phyloP scores from a whole-genome alignment of 2,888 invertebrate genomes.

The Agrotis ipsilon region DNA sequence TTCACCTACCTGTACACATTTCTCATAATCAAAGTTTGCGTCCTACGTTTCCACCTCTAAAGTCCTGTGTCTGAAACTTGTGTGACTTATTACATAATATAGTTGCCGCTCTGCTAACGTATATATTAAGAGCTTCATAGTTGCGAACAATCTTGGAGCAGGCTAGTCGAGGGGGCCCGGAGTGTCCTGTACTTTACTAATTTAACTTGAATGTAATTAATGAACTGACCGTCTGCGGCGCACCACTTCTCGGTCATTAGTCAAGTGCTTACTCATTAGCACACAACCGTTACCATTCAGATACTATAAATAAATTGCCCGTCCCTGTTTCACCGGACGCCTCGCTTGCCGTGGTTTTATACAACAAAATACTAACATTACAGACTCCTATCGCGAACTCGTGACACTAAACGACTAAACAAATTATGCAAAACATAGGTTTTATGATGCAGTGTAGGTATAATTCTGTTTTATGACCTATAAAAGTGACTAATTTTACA shows the following conservation, averaged over 20 bases:
- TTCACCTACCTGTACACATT: not conserved
- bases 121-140: constrained; percentile 43
- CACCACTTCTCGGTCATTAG: constrained; percentile 70
- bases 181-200: constrained; percentile 68
- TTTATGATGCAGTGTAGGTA: constrained; percentile 44
- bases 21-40: constrained; percentile 23
- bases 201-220: constrained; percentile 79
- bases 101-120: constrained; percentile 7
- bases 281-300: constrained; percentile 62
- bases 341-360: constrained; percentile 16
- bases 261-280: constrained; percentile 71
- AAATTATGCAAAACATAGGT: constrained; percentile 63
- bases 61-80: constrained; percentile 29
- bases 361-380: constrained; percentile 41
- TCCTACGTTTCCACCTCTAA: constrained; percentile 8
- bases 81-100: constrained; percentile 28
- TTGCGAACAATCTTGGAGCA: constrained; percentile 53
- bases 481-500: constrained; percentile 57
- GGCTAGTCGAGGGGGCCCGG: constrained; percentile 41
- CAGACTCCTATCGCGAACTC: constrained; percentile 29
- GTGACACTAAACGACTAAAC: constrained; percentile 45
- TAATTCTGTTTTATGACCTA: constrained; percentile 57
- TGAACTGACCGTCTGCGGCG: constrained; percentile 75
- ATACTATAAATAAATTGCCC: constrained; percentile 51
- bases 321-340: constrained; percentile 45